phyloP scores from a whole-genome alignment of 2,797 vertebrate genomes.

The Microctenopoma stevenorrisi region DNA sequence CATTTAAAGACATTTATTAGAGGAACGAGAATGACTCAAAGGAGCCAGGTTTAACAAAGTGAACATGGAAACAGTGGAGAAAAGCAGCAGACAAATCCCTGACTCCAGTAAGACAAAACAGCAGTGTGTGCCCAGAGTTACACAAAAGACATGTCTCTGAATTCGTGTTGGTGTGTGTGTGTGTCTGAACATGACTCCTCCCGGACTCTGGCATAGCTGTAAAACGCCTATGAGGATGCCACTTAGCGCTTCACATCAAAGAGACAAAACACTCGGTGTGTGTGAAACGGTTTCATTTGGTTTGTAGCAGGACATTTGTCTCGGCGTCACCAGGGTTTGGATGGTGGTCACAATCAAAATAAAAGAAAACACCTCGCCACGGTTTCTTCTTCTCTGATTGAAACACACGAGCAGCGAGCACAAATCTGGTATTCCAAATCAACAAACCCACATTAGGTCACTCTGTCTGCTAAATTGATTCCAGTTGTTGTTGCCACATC shows the following conservation, averaged over 20 bases:
- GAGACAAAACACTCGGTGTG: constrained; percentile 24
- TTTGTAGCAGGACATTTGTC: constrained; percentile 3
- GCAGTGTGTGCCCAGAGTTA: constrained; percentile 23
- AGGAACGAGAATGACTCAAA: constrained; percentile 7
- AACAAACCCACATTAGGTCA: constrained; percentile 64
- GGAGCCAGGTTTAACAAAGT: constrained; percentile 28
- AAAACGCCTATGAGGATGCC: constrained; percentile 69
- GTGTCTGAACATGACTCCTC: constrained; percentile 33
- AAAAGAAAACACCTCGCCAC: background rate
- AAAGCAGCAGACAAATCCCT: constrained; percentile 21
- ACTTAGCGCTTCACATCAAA: constrained; percentile 63
- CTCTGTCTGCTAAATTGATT: constrained; percentile 61
- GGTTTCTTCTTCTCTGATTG: background rate
- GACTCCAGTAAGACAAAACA: constrained; percentile 47
- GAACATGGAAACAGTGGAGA: constrained; percentile 42
- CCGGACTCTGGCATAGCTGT: constrained; percentile 50
- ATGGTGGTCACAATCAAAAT: constrained; percentile 5
- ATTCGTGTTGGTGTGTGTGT: constrained; percentile 35
- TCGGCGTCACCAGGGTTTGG: constrained; percentile 9
- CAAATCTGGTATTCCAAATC: constrained; percentile 40
- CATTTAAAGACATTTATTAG: background rate
- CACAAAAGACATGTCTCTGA: constrained; percentile 22
- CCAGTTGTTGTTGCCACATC: constrained; percentile 78
- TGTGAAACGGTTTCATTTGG: constrained; percentile 17
- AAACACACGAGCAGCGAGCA: constrained; percentile 24